Evolutionary conservation across 2,888 invertebrate genomes (phyloP).

Genomic region (Aphodius granarius): DNA sequence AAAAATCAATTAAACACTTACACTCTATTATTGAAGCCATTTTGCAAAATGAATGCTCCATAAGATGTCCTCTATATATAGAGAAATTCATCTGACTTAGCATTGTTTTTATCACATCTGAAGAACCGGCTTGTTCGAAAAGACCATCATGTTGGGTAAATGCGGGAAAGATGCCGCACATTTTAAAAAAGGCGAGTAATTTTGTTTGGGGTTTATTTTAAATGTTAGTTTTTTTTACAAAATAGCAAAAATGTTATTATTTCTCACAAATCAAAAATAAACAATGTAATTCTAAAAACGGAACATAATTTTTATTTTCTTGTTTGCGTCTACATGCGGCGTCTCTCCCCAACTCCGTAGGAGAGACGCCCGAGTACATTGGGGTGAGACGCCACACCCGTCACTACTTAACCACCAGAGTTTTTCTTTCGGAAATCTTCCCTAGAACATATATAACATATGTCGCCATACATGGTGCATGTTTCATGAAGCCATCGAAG

Average conservation of each 20-base stretch:
- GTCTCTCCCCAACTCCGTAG: not conserved
- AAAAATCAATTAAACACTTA: too few species aligned
- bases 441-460: not conserved
- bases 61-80: too few species aligned
- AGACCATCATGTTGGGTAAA: too few species aligned
- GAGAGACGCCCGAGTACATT: not conserved
- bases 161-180: constrained; percentile 3
- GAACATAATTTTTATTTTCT: not conserved
- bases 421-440: not conserved
- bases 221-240: not conserved
- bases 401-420: not conserved
- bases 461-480: not conserved
- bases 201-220: not conserved
- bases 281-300: not conserved
- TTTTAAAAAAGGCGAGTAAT: not conserved
- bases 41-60: too few species aligned
- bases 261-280: not conserved
- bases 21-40: too few species aligned
- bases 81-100: too few species aligned
- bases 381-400: not conserved
- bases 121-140: too few species aligned
- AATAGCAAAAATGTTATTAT: not conserved
- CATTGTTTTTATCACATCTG: too few species aligned
- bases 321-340: not conserved
- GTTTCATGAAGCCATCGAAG: constrained; percentile 1